These are phyloP conservation scores for Pinctada fucata DNA, from an alignment of 2,888 invertebrate genomes.

Conservation along the genomic window DNA sequence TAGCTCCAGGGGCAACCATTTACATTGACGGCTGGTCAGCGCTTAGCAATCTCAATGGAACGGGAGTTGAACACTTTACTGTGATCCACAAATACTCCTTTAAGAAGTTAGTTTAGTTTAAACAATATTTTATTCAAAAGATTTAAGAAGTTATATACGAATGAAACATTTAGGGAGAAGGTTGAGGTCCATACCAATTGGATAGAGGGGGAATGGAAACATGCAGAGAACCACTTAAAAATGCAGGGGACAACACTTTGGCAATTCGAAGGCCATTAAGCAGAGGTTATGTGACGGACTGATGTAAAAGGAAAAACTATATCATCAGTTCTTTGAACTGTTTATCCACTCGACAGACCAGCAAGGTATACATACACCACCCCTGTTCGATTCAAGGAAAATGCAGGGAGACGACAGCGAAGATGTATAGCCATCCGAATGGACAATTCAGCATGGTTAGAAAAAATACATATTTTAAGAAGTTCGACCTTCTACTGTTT, in stretches of 20 bases:
- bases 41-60: constrained; percentile 14
- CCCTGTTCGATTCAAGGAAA: constrained; percentile 20
- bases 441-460: no score
- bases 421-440: no score
- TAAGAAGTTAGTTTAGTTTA: no score
- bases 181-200: constrained; percentile 24
- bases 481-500: no score
- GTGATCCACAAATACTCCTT: constrained; percentile 30
- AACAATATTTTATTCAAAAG: no score
- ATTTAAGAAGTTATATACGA: no score
- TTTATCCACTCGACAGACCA: not conserved
- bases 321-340: not conserved
- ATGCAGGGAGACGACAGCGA: not conserved
- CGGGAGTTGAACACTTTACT: constrained; percentile 32
- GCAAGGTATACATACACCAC: not conserved
- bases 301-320: not conserved
- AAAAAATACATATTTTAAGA: no score
- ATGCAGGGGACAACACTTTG: constrained; percentile 23
- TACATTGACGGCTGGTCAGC: constrained; percentile 27
- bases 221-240: constrained; percentile 39
- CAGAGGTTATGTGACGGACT: constrained; percentile 6
- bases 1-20: constrained; percentile 2
- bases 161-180: constrained; percentile 18
- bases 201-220: constrained; percentile 42
- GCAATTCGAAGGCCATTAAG: constrained; percentile 1